A percentile compares a stretch with the other conserved stretches of the same genome.
phyloP scores from a whole-genome alignment of 1,140 invertebrate species.

The Zaprionus inermis region DNA sequence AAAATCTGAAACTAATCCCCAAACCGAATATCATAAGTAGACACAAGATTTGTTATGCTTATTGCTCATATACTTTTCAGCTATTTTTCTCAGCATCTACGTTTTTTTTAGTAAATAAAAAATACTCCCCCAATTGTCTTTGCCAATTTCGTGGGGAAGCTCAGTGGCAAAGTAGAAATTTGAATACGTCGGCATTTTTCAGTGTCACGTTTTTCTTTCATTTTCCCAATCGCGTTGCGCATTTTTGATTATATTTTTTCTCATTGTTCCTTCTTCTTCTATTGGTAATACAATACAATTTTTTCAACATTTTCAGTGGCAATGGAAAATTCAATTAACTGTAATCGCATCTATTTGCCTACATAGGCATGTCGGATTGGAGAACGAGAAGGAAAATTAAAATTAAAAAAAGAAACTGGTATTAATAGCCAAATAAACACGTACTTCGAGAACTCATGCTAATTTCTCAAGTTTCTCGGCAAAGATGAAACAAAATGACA shows the following conservation, averaged over 20 bases:
- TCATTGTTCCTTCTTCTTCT: constrained; percentile 37
- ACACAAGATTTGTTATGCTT: constrained; percentile 20
- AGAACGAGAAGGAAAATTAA: constrained; percentile 10
- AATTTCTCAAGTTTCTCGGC: constrained; percentile 61
- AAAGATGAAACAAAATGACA: constrained; percentile 14
- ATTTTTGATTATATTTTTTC: constrained; percentile 69
- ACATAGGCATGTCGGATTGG: constrained; percentile 68
- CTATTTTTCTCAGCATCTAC: not conserved
- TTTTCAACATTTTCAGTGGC: constrained; percentile 48
- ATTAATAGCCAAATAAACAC: constrained; percentile 81
- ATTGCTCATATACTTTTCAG: constrained; percentile 25
- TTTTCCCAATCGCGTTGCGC: constrained; percentile 56
- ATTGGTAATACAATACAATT: constrained; percentile 74
- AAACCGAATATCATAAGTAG: not conserved
- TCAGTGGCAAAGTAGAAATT: constrained; percentile 61
- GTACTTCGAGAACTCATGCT: constrained; percentile 71
- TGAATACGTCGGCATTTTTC: constrained; percentile 65
- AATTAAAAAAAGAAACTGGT: constrained; percentile 22
- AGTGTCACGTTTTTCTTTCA: constrained; percentile 71
- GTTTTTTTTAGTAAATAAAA: constrained; percentile 13
- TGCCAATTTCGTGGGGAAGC: constrained; percentile 24
- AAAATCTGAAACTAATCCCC: constrained; percentile 8
- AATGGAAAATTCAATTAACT: constrained; percentile 77
- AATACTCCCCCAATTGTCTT: constrained; percentile 28
- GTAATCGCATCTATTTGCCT: constrained; percentile 75